A percentile compares a stretch with the other conserved stretches of the same genome.
Evolutionary conservation across 2,113 vertebrate genomes (phyloP).

Genomic region (Tachysurus fulvidraco): DNA sequence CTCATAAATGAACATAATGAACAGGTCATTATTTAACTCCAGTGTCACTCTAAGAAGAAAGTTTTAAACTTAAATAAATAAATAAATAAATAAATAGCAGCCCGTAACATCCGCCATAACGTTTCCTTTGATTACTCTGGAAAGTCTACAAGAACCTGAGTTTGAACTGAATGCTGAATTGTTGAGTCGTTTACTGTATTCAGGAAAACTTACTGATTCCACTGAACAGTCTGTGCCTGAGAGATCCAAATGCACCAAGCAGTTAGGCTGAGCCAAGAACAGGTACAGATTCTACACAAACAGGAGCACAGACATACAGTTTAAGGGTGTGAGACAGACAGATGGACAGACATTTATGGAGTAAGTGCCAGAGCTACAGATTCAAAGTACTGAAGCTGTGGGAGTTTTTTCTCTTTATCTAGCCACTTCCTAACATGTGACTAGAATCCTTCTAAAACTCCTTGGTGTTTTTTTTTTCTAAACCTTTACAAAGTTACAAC

Average conservation of each 20-base stretch:
- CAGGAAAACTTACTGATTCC: constrained; percentile 76
- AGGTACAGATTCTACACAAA: constrained; percentile 80
- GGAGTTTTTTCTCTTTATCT: too few relatives aligned
- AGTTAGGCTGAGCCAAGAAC: constrained; percentile 89
- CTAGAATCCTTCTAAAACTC: not conserved
- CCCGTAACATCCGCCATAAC: not conserved
- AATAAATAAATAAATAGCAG: too few relatives aligned
- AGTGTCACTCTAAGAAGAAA: not conserved
- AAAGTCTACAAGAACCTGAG: not conserved
- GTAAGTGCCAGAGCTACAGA: not conserved
- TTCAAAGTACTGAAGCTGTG: not conserved
- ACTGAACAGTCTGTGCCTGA: constrained; percentile 85
- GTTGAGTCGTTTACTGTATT: not conserved
- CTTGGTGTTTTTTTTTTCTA: not conserved
- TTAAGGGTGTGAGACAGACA: not conserved
- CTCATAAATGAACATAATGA: not conserved
- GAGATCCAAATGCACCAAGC: constrained; percentile 84
- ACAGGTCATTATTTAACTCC: not conserved
- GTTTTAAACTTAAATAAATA: not conserved
- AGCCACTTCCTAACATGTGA: not conserved
- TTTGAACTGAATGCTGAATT: not conserved
- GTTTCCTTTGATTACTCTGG: not conserved
- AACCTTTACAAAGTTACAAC: not conserved
- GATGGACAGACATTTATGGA: not conserved
- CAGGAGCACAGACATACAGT: constrained; percentile 25